phyloP scores from a whole-genome alignment of 2,888 invertebrate genomes.

The Thecocarcelia acutangulata region DNA sequence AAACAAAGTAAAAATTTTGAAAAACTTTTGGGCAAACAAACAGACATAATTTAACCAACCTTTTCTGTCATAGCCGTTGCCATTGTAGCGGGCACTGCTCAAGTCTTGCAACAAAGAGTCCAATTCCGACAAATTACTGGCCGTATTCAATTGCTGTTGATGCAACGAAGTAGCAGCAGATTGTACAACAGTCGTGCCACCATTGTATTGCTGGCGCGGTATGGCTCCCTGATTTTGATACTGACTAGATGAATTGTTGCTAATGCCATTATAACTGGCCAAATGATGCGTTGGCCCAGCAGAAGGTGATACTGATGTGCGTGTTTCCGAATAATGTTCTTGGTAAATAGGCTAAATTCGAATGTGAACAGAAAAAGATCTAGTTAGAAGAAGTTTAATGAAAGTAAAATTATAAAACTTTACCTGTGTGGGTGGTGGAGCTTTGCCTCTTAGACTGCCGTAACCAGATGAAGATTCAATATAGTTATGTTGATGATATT shows the following conservation, averaged over 20 bases:
- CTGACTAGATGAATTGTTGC: conserved; percentile 71
- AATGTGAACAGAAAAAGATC: no score
- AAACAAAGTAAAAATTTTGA: no score
- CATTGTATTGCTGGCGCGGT: conserved; percentile 74
- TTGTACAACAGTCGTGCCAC: conserved; percentile 64
- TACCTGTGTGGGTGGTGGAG: conserved; percentile 74
- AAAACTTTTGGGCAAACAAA: no score
- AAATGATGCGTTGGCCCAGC: conserved; percentile 44
- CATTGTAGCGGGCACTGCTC: conserved; percentile 88
- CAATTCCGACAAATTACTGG: conserved; percentile 92
- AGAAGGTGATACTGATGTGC: conserved; percentile 74
- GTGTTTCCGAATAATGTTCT: conserved; percentile 79
- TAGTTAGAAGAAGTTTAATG: no score
- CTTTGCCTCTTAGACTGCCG: conserved; percentile 89
- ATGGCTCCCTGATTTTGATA: conserved; percentile 78
- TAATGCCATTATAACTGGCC: conserved; percentile 67
- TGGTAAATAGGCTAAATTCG: conserved; percentile 76
- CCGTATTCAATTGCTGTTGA: conserved; percentile 72
- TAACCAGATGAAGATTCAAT: conserved; percentile 83
- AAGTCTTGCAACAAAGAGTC: conserved; percentile 95
- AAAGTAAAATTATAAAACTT: neutral
- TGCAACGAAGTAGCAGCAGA: conserved; percentile 26
- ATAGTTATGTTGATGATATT: conserved; percentile 69
- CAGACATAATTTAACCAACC: conserved; percentile 76
- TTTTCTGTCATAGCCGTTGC: conserved; percentile 80